Evolutionary conservation across 1,140 invertebrate genomes (phyloP), one percentile per base, ranked within the genome.

Genomic region (Bombus turneri): DNA sequence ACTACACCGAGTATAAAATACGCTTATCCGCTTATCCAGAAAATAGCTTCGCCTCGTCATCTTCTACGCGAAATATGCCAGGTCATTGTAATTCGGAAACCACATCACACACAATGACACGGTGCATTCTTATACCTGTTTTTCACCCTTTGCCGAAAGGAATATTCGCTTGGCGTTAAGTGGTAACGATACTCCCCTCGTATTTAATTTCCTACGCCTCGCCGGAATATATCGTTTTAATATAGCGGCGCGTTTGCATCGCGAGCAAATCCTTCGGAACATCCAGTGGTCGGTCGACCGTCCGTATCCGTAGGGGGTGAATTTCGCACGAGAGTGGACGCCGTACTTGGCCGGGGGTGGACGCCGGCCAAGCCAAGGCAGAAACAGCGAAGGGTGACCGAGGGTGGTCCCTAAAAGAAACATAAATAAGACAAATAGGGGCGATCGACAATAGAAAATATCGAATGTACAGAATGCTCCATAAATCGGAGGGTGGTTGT

Each of bases 401-500:
- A 85, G 85, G 85, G 77, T 87, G 91, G 87, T 91, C 92, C 92
- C 93, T 94, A 94, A 94, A 94, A 94, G 93, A 95, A 94, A 94
- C 94, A 95, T 95, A 95, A 95, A 95, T 94, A 95, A 95, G 93
- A 94, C 93, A 94, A 95, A 95, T 94, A 94, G 94, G 82, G 92
- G 91, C 93, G 92, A 95, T 94, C 93, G 93, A 94, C 94, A 94
- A 95, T 95, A 94, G 94, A 95, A 95, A 95, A 94, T 95, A 95
- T 95, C 93, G 93, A 94, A 94, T 94, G 94, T 93, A 95, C 93
- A 93, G 92, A 94, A 95, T 93, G 93, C 92, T 90, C 92, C 93
- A 95, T 95, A 95, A 95, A 95, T 95, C 93, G 93, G 91, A 89
- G 88, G 90, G 89, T 89, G 81, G 92, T 86, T 81, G 74, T 82